A percentile compares a stretch with the other conserved stretches of the same genome.
These are phyloP conservation scores for Stegana nigrithorax DNA, from an alignment of 2,888 invertebrate genomes.

Conservation along the genomic window DNA sequence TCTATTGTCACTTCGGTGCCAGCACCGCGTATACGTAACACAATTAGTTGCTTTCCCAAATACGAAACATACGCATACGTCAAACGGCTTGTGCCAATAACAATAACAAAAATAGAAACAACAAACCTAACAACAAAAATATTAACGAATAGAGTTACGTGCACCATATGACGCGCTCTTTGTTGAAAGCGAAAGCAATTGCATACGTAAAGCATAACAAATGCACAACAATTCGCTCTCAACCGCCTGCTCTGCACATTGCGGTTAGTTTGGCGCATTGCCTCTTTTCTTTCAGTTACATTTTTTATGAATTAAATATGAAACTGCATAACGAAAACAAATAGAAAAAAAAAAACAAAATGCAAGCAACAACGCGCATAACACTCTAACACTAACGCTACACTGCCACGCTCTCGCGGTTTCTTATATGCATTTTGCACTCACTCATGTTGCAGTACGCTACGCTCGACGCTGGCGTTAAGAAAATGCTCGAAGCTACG, in stretches of 20 bases:
- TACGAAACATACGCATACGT: not conserved
- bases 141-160: too few species aligned
- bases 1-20: not conserved
- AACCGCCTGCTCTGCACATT: conserved; percentile 13
- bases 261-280: conserved; percentile 18
- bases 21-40: conserved; percentile 3
- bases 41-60: not conserved
- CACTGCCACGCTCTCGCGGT: conserved; percentile 8
- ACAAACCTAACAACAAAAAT: too few species aligned
- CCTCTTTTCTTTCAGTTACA: not conserved
- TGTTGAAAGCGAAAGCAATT: too few species aligned
- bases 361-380: not conserved
- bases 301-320: conserved; percentile 50
- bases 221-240: not conserved
- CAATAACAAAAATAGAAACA: not conserved
- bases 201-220: too few species aligned
- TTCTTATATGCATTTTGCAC: not conserved
- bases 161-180: not conserved
- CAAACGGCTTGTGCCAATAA: not conserved
- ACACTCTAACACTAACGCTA: conserved; percentile 2
- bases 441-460: too few species aligned
- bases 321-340: conserved; percentile 5
- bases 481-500: too few species aligned
- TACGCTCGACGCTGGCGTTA: not conserved
- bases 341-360: not conserved